Conservation (phyloP, 2,888 invertebrate species). For the Byasa hedistus region DNA sequence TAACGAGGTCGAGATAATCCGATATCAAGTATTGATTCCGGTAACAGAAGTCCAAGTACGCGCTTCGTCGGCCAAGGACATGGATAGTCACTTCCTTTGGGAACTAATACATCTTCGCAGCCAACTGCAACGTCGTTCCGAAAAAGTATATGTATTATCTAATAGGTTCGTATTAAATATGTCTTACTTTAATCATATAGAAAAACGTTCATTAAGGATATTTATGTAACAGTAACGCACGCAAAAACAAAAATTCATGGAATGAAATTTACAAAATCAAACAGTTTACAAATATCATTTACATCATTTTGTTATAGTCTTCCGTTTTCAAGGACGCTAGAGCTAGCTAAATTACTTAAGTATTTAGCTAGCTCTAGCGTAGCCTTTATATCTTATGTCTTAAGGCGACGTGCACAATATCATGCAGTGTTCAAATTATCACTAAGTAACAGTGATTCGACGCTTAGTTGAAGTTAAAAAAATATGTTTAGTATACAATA, state of each 20-base stretch:
- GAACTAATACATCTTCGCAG: slow-evolving; percentile 97
- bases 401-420: too few species aligned
- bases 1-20: slow-evolving; percentile 96
- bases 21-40: slow-evolving; percentile 97
- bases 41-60: slow-evolving; percentile 98
- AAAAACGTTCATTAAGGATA: not conserved
- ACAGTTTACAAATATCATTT: too few species aligned
- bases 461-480: too few species aligned
- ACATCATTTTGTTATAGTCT: too few species aligned
- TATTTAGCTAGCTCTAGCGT: too few species aligned
- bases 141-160: slow-evolving; percentile 97
- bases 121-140: slow-evolving; percentile 95
- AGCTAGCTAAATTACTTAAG: too few species aligned
- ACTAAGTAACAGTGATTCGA: too few species aligned
- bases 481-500: too few species aligned
- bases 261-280: too few species aligned
- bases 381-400: too few species aligned
- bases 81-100: slow-evolving; percentile 98
- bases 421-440: too few species aligned
- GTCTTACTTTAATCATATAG: not conserved
- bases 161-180: slow-evolving; percentile 85
- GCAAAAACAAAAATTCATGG: not conserved
- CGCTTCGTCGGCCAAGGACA: slow-evolving; percentile 95
- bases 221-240: not conserved
- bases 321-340: too few species aligned